Evolutionary conservation across 2,888 invertebrate genomes (phyloP), one percentile per base, ranked within the genome.

Genomic region (Harmothoe impar): DNA sequence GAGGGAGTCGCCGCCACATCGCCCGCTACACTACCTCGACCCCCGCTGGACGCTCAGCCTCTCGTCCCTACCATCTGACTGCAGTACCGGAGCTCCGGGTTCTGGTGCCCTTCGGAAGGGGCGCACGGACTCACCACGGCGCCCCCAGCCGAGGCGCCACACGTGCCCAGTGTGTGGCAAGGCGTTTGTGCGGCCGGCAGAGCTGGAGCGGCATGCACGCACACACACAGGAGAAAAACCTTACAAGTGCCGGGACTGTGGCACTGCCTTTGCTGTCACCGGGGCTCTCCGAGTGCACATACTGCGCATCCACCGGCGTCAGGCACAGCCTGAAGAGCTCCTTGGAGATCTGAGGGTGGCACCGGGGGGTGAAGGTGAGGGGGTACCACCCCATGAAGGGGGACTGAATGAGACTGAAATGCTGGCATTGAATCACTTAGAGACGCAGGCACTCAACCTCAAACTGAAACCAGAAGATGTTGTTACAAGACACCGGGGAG

Each of bases 161-260:
- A 68, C 43, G 12, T 89, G 89, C 68, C 3, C 35, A 3, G 25
- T 68, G 68, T 89, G 89, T n/a, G 89, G 89, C 62, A 89, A 89
- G 89, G 89, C 62, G 35, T 89, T 89, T 33, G 62, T 56, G 52
- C 89, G 89, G 29, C 89, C 89, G 0, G 62, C 89, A 0, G 89
- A 89, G 68, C 89, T 89, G 68, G 68, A 89, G 33, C 62, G 89
- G 23, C 89, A 89, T 62, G 29, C 23, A 23, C 62, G 62, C 1
- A 89, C 89, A n/a, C 89, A 89, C 89, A 89, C 89, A 17, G 89
- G 89, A 29, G 89, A 89, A 62, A 89, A 89, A 35, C 89, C 89
- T 0, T 89, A 54, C 54, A 20, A 20, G 17, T 86, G 86, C 56
- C 7, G 0, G 3, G 25, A 54, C 31, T 86, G 86, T 54, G 29